Evolutionary conservation across 2,797 vertebrate genomes (phyloP).

Genomic region (Anas acuta): DNA sequence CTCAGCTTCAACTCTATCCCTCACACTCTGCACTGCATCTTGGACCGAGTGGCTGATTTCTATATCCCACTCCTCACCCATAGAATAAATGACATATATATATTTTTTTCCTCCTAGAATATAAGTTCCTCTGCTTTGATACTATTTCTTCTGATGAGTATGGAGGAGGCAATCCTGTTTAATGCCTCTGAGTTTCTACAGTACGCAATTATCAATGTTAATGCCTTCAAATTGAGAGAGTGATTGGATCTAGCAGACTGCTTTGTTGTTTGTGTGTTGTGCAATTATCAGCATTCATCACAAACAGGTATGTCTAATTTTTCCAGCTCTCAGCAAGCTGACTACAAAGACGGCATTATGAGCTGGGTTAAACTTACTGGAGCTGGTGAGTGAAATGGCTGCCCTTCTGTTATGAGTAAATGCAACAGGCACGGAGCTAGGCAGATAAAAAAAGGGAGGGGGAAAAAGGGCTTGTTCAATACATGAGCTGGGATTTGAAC

Average conservation of each 20-base stretch:
- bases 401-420: conserved; percentile 30
- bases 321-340: conserved; percentile 58
- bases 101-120: not conserved
- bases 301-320: conserved; percentile 65
- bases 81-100: not conserved
- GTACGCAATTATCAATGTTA: conserved; percentile 37
- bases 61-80: not conserved
- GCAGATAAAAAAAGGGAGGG: not conserved
- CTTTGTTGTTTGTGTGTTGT: conserved; percentile 55
- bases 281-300: conserved; percentile 47
- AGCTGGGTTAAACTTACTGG: conserved; percentile 46
- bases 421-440: not conserved
- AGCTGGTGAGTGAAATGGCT: conserved; percentile 42
- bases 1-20: not conserved
- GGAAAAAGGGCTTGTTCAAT: not conserved
- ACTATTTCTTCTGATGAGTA: not conserved
- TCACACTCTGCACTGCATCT: not conserved
- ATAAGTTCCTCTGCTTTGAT: not conserved
- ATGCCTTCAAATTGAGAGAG: conserved; percentile 30
- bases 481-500: not conserved
- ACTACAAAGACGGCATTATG: conserved; percentile 36
- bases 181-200: conserved; percentile 1
- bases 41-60: not conserved
- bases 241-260: conserved; percentile 2
- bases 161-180: not conserved